phyloP scores from a whole-genome alignment of 2,888 invertebrate genomes.

The Clostera curtula region DNA sequence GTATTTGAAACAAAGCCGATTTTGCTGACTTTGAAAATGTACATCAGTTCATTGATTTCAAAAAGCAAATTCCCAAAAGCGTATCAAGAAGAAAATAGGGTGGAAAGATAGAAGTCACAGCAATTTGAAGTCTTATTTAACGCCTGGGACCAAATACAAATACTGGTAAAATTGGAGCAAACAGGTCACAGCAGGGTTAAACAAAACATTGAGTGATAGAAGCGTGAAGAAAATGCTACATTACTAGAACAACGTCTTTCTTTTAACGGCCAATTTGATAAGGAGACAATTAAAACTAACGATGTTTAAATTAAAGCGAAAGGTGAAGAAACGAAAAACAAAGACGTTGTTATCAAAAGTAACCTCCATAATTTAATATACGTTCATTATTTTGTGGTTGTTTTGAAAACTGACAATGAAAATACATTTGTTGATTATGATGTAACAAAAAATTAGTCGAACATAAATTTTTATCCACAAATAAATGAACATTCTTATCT shows the following conservation, averaged over 20 bases:
- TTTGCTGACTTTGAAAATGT: too few relatives aligned
- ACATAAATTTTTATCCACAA: constrained; percentile 42
- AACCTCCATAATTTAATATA: constrained; percentile 54
- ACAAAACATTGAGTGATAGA: constrained; percentile 59
- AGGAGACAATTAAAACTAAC: not conserved
- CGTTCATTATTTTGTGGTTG: constrained; percentile 55
- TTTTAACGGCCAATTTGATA: constrained; percentile 21
- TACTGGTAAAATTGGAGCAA: constrained; percentile 25
- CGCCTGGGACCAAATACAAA: constrained; percentile 53
- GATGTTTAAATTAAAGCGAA: not conserved
- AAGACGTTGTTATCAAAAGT: constrained; percentile 39
- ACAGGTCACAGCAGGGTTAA: constrained; percentile 62
- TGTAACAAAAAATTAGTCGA: constrained; percentile 5
- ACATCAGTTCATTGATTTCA: constrained; percentile 24
- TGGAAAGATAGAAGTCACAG: constrained; percentile 52
- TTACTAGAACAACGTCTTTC: constrained; percentile 41
- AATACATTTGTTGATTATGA: not conserved
- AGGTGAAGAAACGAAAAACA: constrained; percentile 27
- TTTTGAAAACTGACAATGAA: constrained; percentile 5
- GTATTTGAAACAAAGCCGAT: constrained; percentile 3
- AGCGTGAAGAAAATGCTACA: constrained; percentile 53
- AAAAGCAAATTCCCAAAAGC: constrained; percentile 53
- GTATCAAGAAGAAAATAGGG: constrained; percentile 37
- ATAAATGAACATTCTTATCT: constrained; percentile 52
- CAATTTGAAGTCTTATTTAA: constrained; percentile 69